Evolutionary conservation across 1,140 invertebrate genomes (phyloP), one percentile per base, ranked within the genome.

Genomic region (Ptiloglossa arizonensis): DNA sequence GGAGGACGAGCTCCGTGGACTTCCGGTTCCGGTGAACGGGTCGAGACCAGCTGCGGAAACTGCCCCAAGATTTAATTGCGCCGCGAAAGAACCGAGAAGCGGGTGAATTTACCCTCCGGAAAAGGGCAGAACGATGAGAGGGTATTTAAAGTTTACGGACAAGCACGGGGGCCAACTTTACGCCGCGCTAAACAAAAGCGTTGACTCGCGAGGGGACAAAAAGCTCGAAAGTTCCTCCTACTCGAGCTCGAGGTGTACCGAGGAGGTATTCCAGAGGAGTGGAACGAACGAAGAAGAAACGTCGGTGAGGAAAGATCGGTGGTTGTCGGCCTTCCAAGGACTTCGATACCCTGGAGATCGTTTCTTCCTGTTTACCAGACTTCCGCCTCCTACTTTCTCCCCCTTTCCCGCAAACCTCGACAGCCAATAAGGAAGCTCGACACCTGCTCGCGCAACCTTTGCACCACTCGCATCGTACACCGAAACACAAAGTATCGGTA

Each of bases 131-230:
- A 19, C 54, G 67, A 41, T 60, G 74, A 81, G 52, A 72, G 50
- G 79, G 29, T 29, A 75, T 68, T 77, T 71, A 78, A 81, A 77
- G 59, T 79, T 71, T 41, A 67, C 50, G 27, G 38, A 32, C 38
- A 35, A 54, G 29, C 27, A n/a, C n/a, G n/a, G n/a, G 2, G 17
- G 13, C 29, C 17, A 70, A 24, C n/a, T 60, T 76, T 54, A 35
- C 22, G 54, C 19, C 19, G 24, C 50, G 48, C 22, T 62, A 62
- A 68, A 79, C 68, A 57, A 73, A 72, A 54, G 54, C 46, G 67
- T 35, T 56, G 48, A n/a, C 38, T 66, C 27, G 48, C 38, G 35
- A n/a, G 62, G 38, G 71, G 38, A 67, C 69, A 79, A 79, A 79
- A n/a, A 48, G 76, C 24, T 67, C 56, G 41, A 57, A 32, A 50